Base-by-base conservation (phyloP, 2,113 vertebrate genomes). In the Phalacrocorax carbo region DNA sequence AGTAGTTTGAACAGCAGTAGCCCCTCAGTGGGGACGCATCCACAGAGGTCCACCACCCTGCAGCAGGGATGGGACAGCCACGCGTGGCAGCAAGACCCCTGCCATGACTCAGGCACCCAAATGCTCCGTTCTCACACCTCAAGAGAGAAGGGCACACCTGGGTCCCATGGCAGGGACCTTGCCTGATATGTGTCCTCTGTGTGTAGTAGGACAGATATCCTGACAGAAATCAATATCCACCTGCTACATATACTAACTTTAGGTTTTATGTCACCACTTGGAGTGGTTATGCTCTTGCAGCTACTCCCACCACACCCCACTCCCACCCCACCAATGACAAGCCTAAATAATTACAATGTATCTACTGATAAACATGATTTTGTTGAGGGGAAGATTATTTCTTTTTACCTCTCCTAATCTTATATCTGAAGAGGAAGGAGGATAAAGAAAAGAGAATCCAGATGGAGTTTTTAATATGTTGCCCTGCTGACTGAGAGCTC, bases 41-140 rank as follows among this genome's bases (percentile, higher is more conserved):
- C 17, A 61, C 27, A 62, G 40, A 76, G 26, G 9, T n/a, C 16
- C 25, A 29, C 13, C 9, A 7, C 19, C 7, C 36, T 52, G 23
- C 19, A 60, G 5, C 3, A 55, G 29, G 15, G 6, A 15, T 77
- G 54, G 11, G 30, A 57, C 1, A 0, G 72, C 46, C 25, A 49
- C 11, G 30, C 2, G 2, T 0, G 18, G 16, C 6, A 61, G 34
- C 0, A 2, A 66, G 30, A n/a, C 5, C 7, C 8, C 10, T 0
- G 0, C 19, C 66, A 32, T 21, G 34, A 26, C 38, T 54, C 52
- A 46, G 52, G 15, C 7, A 40, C 4, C 20, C 32, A 13, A 23
- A 42, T 10, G 34, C 32, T 30, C 40, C 23, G 21, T 46, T 44
- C 25, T 18, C 32, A 13, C 9, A 11, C 8, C 22, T 11, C 10